Conservation (phyloP, 2,797 vertebrate species). For the Sebastes matsubarae region DNA sequence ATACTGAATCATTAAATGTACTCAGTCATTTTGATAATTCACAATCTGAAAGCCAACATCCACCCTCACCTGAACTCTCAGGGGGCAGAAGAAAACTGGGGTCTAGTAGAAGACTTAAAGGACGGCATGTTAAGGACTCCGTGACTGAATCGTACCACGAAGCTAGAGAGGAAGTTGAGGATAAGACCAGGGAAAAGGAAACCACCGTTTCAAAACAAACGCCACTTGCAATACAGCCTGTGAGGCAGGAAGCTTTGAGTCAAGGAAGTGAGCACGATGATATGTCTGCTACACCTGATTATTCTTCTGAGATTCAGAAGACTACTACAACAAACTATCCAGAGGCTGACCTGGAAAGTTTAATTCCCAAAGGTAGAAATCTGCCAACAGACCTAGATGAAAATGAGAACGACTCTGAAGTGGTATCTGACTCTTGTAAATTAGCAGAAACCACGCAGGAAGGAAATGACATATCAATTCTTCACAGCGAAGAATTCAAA, state of each 20-base stretch:
- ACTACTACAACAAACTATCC: background rate
- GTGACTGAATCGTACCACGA: slow-evolving; percentile 18
- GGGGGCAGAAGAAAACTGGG: slow-evolving; percentile 74
- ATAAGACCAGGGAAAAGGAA: background rate
- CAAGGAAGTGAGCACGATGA: background rate
- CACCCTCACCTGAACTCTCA: slow-evolving; percentile 9
- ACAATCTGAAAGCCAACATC: slow-evolving; percentile 9
- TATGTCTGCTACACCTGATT: background rate
- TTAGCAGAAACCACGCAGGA: background rate
- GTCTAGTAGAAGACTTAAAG: slow-evolving; percentile 65
- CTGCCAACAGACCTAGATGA: background rate
- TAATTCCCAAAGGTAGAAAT: background rate
- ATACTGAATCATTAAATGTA: slow-evolving; percentile 3
- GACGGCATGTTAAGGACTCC: slow-evolving; percentile 7
- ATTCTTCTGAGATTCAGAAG: background rate
- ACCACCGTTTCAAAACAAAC: background rate
- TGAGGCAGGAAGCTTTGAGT: slow-evolving; percentile 19
- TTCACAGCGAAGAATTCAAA: slow-evolving; percentile 11
- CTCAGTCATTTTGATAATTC: slow-evolving; percentile 7
- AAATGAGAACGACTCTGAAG: background rate
- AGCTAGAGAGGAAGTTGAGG: slow-evolving; percentile 43
- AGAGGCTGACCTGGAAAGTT: slow-evolving; percentile 5
- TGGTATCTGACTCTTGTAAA: background rate
- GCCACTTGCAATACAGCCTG: background rate
- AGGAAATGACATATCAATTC: background rate